These are phyloP conservation scores for Megatriorchis doriae DNA, from an alignment of 2,113 vertebrate species.

Conservation along the genomic window DNA sequence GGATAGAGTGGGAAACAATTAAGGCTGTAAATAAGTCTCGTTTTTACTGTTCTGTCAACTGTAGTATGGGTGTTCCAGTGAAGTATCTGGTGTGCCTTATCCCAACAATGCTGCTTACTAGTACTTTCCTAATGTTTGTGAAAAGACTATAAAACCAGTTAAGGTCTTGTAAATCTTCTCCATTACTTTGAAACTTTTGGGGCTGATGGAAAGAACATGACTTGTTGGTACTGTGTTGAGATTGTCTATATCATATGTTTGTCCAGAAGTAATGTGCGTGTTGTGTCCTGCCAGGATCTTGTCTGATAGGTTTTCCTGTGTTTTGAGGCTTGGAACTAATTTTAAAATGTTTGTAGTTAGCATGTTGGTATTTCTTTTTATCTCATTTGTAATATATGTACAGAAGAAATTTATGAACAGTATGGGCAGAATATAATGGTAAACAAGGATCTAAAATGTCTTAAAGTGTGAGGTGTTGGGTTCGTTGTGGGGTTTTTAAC, in stretches of 20 bases:
- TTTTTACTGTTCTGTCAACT: neutral
- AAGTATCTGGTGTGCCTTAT: neutral
- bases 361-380: neutral
- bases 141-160: neutral
- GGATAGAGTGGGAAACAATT: neutral
- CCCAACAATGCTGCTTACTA: neutral
- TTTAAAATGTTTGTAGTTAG: neutral
- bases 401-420: neutral
- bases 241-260: neutral
- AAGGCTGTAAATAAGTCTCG: neutral
- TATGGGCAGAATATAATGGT: neutral
- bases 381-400: neutral
- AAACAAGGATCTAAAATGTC: neutral
- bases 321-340: neutral
- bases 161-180: neutral
- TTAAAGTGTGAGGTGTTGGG: neutral
- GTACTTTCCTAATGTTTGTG: neutral
- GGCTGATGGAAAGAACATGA: neutral
- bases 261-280: neutral
- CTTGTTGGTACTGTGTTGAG: neutral
- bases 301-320: neutral
- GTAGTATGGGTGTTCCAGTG: neutral
- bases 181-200: neutral
- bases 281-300: neutral
- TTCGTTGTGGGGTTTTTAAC: neutral